Conservation (phyloP, 1,140 invertebrate species). For the Thalassaphorura encarpata region DNA sequence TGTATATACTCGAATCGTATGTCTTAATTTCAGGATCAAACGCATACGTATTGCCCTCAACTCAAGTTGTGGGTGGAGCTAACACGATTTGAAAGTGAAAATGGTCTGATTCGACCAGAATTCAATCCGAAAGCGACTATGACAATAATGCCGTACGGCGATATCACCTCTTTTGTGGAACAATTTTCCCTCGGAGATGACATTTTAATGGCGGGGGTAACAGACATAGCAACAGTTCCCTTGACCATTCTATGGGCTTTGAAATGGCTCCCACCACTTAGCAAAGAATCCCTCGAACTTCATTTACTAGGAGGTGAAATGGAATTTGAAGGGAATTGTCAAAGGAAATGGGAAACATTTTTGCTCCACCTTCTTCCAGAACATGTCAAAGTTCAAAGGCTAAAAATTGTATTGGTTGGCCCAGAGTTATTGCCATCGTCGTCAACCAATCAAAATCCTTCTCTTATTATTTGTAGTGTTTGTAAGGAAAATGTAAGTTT, state of each 20-base stretch:
- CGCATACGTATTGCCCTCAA: conserved; percentile 36
- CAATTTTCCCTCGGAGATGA: too few relatives aligned
- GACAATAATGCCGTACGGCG: background rate
- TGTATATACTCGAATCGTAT: background rate
- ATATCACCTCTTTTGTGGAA: background rate
- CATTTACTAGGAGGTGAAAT: conserved; percentile 56
- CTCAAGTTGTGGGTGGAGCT: conserved; percentile 38
- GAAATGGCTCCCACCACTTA: background rate
- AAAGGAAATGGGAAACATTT: conserved; percentile 58
- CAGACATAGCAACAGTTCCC: conserved; percentile 1
- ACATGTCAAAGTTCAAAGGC: conserved; percentile 41
- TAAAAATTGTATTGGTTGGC: conserved; percentile 48
- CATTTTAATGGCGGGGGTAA: conserved; percentile 42
- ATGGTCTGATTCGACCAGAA: conserved; percentile 32
- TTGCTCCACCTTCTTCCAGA: conserved; percentile 52
- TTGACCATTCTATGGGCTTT: conserved; percentile 12
- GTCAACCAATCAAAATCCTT: background rate
- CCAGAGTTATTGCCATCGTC: conserved; percentile 43
- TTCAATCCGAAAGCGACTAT: background rate
- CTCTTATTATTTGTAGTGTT: too few relatives aligned
- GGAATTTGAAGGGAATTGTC: conserved; percentile 54
- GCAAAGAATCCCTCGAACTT: too few relatives aligned
- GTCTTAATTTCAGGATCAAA: conserved; percentile 32
- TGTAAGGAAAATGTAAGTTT: too few relatives aligned
- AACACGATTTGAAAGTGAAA: conserved; percentile 37